Base-by-base conservation (phyloP, 2,797 vertebrate species). In the Coreius guichenoti region DNA sequence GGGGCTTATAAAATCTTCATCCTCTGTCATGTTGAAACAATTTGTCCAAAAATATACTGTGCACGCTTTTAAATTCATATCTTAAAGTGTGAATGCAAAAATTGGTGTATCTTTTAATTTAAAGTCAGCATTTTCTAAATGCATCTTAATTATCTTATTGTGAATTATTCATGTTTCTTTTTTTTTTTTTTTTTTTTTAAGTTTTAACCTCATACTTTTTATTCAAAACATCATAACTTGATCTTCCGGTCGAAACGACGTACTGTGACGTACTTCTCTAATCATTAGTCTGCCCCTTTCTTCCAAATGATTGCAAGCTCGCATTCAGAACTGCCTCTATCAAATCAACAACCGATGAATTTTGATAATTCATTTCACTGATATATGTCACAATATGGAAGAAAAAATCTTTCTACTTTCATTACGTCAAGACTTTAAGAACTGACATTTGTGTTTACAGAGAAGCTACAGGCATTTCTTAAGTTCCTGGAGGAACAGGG, bases 401-500 rank as follows among this genome's bases (percentile, higher is more conserved):
- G n/a, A 47, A 49, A 49, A 73, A 4, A 29, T 74, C 0, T 8
- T 26, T 54, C 73, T 31, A 51, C 19, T 36, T 76, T 3, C 0
- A 19, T 56, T 76, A 33, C 49, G 16, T 54, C 2, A 49, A 69
- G 45, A 51, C 29, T 80, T 84, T 36, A 45, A 47, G 12, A 6
- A 14, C 67, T 29, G 4, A 39, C 8, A 2, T 86, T 39, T 86
- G 77, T 85, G 29, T 87, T 83, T 92, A 88, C 94, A 99, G 98
- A 97, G 87, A 97, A 95, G 87, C 93, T 99, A 58, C 95, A 97
- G 89, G 92, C 90, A 33, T 96, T 99, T 91, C 93, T 99, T n/a
- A 94, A 93, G 85, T 98, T 99, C 91, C 89, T 99, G 86, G 97
- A 98, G 92, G 95, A 96, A 83, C 96, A 98, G 91, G 97, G 90